Conservation (phyloP, 2,888 invertebrate genomes). For the Thecocarcelia acutangulata region DNA sequence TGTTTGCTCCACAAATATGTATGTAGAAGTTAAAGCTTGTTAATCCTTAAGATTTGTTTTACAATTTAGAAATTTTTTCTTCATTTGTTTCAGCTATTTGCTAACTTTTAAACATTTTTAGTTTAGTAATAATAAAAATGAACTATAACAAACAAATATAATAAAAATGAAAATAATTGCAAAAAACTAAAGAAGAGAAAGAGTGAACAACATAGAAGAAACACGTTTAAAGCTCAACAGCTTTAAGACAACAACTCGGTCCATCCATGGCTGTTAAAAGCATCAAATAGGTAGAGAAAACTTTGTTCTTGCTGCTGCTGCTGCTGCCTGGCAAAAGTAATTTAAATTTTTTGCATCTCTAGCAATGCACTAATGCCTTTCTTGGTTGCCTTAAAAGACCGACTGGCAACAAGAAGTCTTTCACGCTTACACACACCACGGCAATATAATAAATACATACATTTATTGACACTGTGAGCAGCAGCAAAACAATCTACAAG, state of each 20-base stretch:
- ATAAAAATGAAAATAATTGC: conserved; percentile 49
- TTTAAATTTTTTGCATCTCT: conserved; percentile 69
- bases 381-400: conserved; percentile 11
- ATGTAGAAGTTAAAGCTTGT: conserved; percentile 46
- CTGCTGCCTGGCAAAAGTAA: conserved; percentile 65
- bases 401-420: conserved; percentile 10
- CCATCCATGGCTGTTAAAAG: neutral
- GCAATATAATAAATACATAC: neutral
- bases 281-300: conserved; percentile 17
- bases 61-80: conserved; percentile 8
- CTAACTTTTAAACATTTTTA: neutral
- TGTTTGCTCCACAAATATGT: neutral
- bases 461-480: neutral
- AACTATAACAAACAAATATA: conserved; percentile 33
- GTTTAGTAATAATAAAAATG: conserved; percentile 17
- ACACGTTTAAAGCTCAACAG: conserved; percentile 1
- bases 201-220: neutral
- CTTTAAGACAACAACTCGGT: neutral
- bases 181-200: conserved; percentile 13
- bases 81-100: neutral
- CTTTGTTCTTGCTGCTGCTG: conserved; percentile 40
- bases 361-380: conserved; percentile 39
- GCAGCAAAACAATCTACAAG: conserved; percentile 51
- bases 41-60: conserved; percentile 62
- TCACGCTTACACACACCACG: neutral